Evolutionary conservation across 92 coral and sea anemone species (phyloP).

Genomic region (Umimayanthus chanpuru): DNA sequence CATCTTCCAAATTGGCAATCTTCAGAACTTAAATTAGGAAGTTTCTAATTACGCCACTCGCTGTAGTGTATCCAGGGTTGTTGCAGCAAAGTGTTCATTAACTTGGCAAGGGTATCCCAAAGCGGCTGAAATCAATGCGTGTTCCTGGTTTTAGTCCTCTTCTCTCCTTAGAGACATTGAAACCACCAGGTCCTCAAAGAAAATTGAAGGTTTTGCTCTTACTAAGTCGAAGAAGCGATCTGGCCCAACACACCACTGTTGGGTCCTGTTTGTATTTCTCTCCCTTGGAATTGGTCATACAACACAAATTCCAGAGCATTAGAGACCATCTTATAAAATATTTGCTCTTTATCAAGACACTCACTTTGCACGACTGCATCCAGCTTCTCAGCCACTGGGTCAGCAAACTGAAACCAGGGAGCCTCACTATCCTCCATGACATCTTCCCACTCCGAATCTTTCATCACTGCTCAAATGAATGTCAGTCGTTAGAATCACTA

Average conservation of each 20-base stretch:
- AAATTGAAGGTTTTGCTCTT: conserved; percentile 43
- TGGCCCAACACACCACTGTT: conserved; percentile 42
- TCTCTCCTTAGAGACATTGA: conserved; percentile 45
- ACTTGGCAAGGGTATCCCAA: conserved; percentile 58
- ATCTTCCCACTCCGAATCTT: conserved; percentile 53
- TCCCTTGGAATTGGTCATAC: conserved; percentile 52
- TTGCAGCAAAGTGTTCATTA: conserved; percentile 49
- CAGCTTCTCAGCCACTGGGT: conserved; percentile 67
- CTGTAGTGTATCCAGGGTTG: conserved; percentile 56
- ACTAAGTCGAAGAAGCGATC: conserved; percentile 57
- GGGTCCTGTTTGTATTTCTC: conserved; percentile 54
- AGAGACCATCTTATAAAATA: conserved; percentile 59
- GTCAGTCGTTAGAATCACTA: conserved; percentile 43
- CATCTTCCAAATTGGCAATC: conserved; percentile 40
- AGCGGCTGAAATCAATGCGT: conserved; percentile 53
- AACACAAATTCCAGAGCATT: conserved; percentile 48
- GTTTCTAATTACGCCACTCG: conserved; percentile 63
- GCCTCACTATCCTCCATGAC: conserved; percentile 52
- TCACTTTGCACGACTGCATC: conserved; percentile 59
- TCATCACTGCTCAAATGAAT: conserved; percentile 51
- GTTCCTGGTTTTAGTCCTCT: conserved; percentile 7
- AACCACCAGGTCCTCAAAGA: conserved; percentile 55
- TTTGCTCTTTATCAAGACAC: conserved; percentile 51
- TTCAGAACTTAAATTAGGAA: conserved; percentile 50
- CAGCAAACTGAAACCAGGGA: conserved; percentile 59